phyloP scores from a whole-genome alignment of 2,797 vertebrate species.

The Pogoniulus pusillus region DNA sequence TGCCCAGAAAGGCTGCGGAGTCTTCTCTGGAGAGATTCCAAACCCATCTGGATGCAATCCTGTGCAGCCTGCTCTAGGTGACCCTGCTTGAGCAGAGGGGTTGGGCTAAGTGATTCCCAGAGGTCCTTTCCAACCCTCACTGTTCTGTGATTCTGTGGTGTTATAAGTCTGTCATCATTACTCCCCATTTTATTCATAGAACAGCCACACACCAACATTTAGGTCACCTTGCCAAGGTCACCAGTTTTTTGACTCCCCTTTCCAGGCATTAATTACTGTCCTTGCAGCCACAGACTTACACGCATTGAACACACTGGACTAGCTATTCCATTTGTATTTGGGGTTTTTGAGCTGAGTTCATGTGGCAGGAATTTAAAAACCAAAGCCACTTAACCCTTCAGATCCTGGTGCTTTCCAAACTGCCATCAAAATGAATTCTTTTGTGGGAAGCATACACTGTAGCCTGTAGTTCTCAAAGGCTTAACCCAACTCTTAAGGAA shows the following conservation, averaged over 20 bases:
- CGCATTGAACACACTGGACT: background rate
- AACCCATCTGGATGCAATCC: too few species aligned
- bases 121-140: too few species aligned
- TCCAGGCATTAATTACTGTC: background rate
- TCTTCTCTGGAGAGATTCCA: too few species aligned
- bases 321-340: background rate
- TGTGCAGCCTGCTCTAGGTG: too few species aligned
- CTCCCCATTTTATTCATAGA: background rate
- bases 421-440: background rate
- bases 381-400: background rate
- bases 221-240: background rate
- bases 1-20: too few species aligned
- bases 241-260: background rate
- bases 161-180: background rate
- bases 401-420: background rate
- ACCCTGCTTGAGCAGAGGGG: too few species aligned
- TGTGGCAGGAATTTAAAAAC: background rate
- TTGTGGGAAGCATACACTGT: background rate
- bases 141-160: too few species aligned
- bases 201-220: background rate
- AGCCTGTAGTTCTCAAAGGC: background rate
- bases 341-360: background rate
- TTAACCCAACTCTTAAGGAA: conserved; percentile 43
- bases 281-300: background rate
- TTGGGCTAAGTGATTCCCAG: too few species aligned